These are phyloP conservation scores for Nesoenas mayeri DNA, from an alignment of 2,113 vertebrate genomes.

Conservation along the genomic window DNA sequence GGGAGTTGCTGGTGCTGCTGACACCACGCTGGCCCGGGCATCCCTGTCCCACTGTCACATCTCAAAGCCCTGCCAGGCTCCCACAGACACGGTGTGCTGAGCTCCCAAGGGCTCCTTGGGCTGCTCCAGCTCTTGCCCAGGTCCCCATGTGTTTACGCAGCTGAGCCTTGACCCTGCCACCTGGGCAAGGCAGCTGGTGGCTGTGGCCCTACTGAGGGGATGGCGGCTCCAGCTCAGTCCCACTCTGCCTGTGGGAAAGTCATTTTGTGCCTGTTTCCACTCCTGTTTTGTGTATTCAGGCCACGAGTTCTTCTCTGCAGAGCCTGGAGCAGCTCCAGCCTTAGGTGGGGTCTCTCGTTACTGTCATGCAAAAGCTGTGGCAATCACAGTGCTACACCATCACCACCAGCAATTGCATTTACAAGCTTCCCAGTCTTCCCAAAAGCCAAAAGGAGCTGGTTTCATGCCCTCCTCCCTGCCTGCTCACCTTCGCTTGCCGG, in stretches of 20 bases:
- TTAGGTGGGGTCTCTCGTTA: slow-evolving; percentile 34
- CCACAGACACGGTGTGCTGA: rapidly evolving
- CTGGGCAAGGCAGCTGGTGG: neutral
- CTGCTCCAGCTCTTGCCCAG: neutral
- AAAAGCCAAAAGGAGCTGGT: slow-evolving; percentile 21
- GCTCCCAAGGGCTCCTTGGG: neutral
- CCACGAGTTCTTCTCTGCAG: slow-evolving; percentile 26
- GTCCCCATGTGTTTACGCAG: neutral
- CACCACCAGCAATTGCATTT: slow-evolving; percentile 6
- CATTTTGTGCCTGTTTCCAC: slow-evolving; percentile 29
- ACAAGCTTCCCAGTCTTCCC: slow-evolving; percentile 31
- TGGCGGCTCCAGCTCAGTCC: neutral
- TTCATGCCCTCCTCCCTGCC: slow-evolving; percentile 24
- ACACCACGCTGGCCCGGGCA: rapidly evolving
- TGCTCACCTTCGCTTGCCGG: neutral
- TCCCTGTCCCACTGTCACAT: neutral
- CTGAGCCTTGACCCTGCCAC: neutral
- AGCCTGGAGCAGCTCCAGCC: slow-evolving; percentile 46
- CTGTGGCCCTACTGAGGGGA: rapidly evolving
- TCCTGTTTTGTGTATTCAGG: slow-evolving; percentile 55
- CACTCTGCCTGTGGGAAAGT: slow-evolving; percentile 54
- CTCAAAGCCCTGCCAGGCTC: neutral
- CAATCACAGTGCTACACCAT: neutral
- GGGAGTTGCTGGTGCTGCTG: neutral
- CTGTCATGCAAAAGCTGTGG: slow-evolving; percentile 62